Evolutionary conservation across 2,888 invertebrate species (phyloP).

Genomic region (Copidosoma aretas): DNA sequence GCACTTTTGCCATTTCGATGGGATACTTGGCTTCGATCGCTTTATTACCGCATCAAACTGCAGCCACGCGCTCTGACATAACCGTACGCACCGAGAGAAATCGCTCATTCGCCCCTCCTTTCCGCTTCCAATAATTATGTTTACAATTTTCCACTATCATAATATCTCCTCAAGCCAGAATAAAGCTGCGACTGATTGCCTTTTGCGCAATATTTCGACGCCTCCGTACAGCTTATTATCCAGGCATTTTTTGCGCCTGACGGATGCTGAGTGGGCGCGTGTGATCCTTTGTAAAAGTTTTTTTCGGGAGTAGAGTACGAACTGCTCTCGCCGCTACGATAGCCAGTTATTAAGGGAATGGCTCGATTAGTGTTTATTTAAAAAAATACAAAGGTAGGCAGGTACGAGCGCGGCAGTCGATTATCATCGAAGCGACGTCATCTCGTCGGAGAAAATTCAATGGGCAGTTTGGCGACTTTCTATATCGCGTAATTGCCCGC

Average conservation of each 20-base stretch:
- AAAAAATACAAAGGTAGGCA: no score
- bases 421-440: constrained; percentile 2
- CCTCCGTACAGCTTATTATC: constrained; percentile 4
- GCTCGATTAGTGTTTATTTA: constrained; percentile 25
- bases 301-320: neutral
- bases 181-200: constrained; percentile 13
- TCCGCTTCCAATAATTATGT: neutral
- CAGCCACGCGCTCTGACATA: neutral
- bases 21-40: neutral
- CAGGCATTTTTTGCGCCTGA: neutral
- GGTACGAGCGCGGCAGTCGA: neutral
- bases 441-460: constrained; percentile 1
- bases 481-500: constrained; percentile 4
- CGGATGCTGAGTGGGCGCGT: no score
- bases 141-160: neutral
- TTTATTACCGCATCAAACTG: neutral
- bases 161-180: neutral
- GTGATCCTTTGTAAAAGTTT: constrained; percentile 24
- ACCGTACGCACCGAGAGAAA: neutral
- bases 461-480: constrained; percentile 12
- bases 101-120: neutral
- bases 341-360: constrained; percentile 29
- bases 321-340: constrained; percentile 14
- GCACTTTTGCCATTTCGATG: neutral
- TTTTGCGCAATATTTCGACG: constrained; percentile 18